Evolutionary conservation across 2,113 vertebrate species (phyloP).

Genomic region (Microcebus griseorufus): DNA sequence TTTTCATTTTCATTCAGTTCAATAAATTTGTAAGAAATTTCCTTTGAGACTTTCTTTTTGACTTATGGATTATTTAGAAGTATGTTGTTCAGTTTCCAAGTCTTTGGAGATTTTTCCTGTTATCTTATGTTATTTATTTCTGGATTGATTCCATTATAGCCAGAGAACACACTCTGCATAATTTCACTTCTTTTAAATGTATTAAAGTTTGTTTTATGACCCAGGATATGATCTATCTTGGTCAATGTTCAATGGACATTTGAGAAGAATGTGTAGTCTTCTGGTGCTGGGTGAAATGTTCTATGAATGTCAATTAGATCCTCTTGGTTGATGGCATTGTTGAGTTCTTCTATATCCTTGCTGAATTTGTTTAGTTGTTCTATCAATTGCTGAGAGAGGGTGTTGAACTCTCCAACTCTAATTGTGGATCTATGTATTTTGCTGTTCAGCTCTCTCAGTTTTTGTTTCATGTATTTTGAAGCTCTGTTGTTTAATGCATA

Average conservation of each 20-base stretch:
- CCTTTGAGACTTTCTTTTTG: slow-evolving; percentile 23
- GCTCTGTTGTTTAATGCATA: neutral
- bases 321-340: neutral
- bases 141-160: slow-evolving; percentile 30
- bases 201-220: neutral
- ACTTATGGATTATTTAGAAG: neutral
- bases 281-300: neutral
- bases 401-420: neutral
- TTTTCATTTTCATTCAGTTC: slow-evolving; percentile 22
- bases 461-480: slow-evolving; percentile 11
- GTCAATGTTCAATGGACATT: neutral
- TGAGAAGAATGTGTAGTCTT: slow-evolving; percentile 16
- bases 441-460: neutral
- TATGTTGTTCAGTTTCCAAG: neutral
- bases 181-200: slow-evolving; percentile 36
- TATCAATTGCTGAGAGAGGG: neutral
- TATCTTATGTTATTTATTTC: neutral
- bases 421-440: neutral
- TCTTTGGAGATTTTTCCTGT: neutral
- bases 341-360: neutral
- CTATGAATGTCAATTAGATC: neutral
- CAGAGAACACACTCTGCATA: neutral
- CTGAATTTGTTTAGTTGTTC: slow-evolving; percentile 17
- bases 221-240: neutral
- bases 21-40: neutral